phyloP scores from a whole-genome alignment of 2,113 vertebrate species.

The Nothoprocta perdicaria region DNA sequence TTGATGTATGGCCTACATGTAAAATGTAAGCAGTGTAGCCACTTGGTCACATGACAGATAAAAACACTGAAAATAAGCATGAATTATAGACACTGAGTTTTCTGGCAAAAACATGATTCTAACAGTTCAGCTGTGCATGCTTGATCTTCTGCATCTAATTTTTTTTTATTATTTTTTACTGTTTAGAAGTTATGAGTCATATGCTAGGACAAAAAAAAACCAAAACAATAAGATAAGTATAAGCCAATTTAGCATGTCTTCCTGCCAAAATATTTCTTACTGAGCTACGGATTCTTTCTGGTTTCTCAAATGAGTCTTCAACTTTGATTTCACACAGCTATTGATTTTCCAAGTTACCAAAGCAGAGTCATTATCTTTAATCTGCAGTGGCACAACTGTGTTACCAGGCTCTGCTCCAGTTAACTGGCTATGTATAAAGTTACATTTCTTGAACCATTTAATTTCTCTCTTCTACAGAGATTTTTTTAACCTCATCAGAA shows the following conservation, averaged over 20 bases:
- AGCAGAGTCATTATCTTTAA: conserved; percentile 36
- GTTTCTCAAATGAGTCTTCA: conserved; percentile 52
- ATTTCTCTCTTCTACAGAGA: conserved; percentile 22
- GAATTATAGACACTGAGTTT: background rate
- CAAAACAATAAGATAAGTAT: conserved; percentile 52
- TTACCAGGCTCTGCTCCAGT: conserved; percentile 37
- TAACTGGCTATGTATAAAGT: conserved; percentile 50
- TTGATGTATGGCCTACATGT: conserved; percentile 32
- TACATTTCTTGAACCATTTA: conserved; percentile 24
- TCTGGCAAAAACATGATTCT: conserved; percentile 56
- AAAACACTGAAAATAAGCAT: conserved; percentile 18
- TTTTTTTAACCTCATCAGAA: background rate
- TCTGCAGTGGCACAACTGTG: conserved; percentile 53
- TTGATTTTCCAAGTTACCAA: conserved; percentile 47
- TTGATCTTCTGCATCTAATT: conserved; percentile 56
- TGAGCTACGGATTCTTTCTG: conserved; percentile 61
- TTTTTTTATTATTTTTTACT: conserved; percentile 53
- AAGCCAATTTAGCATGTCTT: conserved; percentile 55
- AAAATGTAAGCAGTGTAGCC: background rate
- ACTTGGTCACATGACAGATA: background rate
- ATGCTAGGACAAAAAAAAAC: conserved; percentile 21
- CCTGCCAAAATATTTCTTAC: conserved; percentile 64
- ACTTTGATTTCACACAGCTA: conserved; percentile 51
- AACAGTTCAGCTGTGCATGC: background rate
- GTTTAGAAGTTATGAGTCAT: conserved; percentile 73